Evolutionary conservation across 2,888 invertebrate genomes (phyloP).

Genomic region (Caenorhabditis sinica): DNA sequence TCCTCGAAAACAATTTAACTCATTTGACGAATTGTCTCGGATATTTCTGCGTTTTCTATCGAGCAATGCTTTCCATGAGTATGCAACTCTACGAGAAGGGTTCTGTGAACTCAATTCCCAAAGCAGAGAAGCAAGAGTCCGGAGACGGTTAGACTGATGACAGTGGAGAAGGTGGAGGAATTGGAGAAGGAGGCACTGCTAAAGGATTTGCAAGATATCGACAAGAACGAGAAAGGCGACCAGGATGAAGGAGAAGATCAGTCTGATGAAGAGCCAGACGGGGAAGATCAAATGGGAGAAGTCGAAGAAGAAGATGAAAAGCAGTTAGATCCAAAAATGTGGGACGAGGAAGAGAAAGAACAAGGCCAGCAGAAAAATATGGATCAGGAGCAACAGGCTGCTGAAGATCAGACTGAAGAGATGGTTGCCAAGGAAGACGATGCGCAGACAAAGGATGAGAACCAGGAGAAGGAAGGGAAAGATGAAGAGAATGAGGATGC

Average conservation of each 20-base stretch:
- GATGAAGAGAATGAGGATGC: conserved; percentile 86
- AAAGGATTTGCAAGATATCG: conserved; percentile 79
- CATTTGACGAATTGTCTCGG: conserved; percentile 44
- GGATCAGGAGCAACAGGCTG: conserved; percentile 84
- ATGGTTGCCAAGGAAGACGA: conserved; percentile 85
- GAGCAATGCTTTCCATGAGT: conserved; percentile 66
- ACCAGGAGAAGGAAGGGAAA: conserved; percentile 86
- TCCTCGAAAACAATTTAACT: conserved; percentile 22
- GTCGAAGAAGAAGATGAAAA: conserved; percentile 88
- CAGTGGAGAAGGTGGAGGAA: conserved; percentile 76
- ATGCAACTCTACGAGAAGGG: conserved; percentile 86
- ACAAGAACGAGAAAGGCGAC: conserved; percentile 85
- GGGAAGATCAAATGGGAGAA: conserved; percentile 75
- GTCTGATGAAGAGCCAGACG: conserved; percentile 71
- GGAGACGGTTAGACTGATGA: conserved; percentile 86
- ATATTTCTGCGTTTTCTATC: conserved; percentile 48
- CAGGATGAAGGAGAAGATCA: conserved; percentile 86
- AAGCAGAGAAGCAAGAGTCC: conserved; percentile 87
- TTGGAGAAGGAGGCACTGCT: conserved; percentile 78
- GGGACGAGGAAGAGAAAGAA: conserved; percentile 90
- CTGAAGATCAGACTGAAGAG: conserved; percentile 76
- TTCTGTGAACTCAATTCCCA: conserved; percentile 90
- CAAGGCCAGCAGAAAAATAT: conserved; percentile 87
- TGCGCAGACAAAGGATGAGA: conserved; percentile 84
- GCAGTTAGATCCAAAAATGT: conserved; percentile 96